Percentiles rank a stretch among this genome's conserved stretches.
phyloP scores from a whole-genome alignment of 1,140 invertebrate genomes.

The Drosophila malerkotliana region DNA sequence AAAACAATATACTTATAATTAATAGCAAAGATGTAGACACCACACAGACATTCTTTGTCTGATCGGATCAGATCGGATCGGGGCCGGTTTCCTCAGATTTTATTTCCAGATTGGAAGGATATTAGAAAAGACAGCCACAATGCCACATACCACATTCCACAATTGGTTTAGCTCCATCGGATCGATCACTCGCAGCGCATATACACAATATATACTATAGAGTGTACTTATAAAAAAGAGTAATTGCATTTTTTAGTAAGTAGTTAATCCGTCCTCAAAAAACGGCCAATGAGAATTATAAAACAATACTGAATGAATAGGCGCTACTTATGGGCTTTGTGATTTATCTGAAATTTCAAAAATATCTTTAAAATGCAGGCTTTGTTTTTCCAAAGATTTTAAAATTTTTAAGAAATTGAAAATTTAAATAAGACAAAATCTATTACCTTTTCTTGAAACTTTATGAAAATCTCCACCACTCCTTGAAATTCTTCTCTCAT shows the following conservation, averaged over 20 bases:
- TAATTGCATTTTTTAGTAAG: conserved; percentile 77
- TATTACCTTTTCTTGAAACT: too few relatives aligned
- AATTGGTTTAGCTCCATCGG: conserved; percentile 41
- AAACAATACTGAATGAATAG: conserved; percentile 13
- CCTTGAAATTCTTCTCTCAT: too few relatives aligned
- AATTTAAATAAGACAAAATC: too few relatives aligned
- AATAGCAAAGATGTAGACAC: neutral
- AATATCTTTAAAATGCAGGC: too few relatives aligned
- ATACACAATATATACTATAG: conserved; percentile 14
- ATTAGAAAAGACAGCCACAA: conserved; percentile 3
- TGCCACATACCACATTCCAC: conserved; percentile 5
- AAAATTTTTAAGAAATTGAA: neutral
- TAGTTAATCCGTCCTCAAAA: conserved; percentile 77
- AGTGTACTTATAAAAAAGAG: conserved; percentile 40
- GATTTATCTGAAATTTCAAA: too few relatives aligned
- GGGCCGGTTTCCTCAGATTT: conserved; percentile 68
- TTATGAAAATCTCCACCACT: too few relatives aligned
- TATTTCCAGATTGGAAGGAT: conserved; percentile 44
- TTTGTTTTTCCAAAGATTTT: neutral
- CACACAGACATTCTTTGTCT: conserved; percentile 6
- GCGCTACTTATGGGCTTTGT: conserved; percentile 30
- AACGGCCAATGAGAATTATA: conserved; percentile 57
- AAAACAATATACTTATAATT: conserved; percentile 15
- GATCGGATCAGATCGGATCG: conserved; percentile 40
- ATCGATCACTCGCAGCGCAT: conserved; percentile 27